Evolutionary conservation across 1,140 invertebrate genomes (phyloP).

Genomic region (honey bee (Apis mellifera)): Amel_HAv3.1 CM009932.2:10850501-10851000

Average conservation of each 20-base stretch:
- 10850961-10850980: constrained; percentile 45
- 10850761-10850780: not conserved
- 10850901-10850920: not conserved
- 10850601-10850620: not conserved
- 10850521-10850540: not conserved
- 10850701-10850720: no score
- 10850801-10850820: not conserved
- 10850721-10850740: no score
- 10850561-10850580: no score
- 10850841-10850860: not conserved
- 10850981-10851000: constrained; percentile 66
- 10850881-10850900: not conserved
- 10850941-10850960: constrained; percentile 23
- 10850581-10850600: no score
- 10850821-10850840: no score
- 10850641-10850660: not conserved
- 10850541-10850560: not conserved
- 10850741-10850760: no score
- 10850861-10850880: not conserved
- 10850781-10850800: not conserved
- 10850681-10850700: no score
- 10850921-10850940: constrained; percentile 23
- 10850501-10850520: not conserved
- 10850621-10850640: not conserved
- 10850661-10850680: no score